Evolutionary conservation across 2,797 vertebrate species (phyloP), one percentile per base, ranked within the genome.

Genomic region (Typhlichthys subterraneus): DNA sequence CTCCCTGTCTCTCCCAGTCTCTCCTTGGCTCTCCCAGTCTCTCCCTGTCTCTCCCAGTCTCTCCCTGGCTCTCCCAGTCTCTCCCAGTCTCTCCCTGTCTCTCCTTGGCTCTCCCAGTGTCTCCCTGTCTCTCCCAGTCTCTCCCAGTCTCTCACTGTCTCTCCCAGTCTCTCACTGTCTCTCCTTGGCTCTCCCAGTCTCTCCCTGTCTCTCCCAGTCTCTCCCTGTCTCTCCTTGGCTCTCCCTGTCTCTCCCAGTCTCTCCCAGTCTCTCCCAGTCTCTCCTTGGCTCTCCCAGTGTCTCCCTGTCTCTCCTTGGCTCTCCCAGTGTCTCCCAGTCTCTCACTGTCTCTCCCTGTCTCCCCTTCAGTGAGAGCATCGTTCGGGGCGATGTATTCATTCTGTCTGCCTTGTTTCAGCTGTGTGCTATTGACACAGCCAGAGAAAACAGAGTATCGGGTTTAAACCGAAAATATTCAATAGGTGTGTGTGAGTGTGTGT

Each of bases 371-470:
- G 3, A 6, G 42, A 46, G 19, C 64, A 53, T 70, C 70, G 54
- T 64, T 2, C 62, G 1, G 33, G 56, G 63, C 59, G 52, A 38
- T 68, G 63, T 12, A 46, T 51, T 66, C 23, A 72, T 45, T 61
- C 38, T 0, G 53, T 61, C 57, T 5, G 59, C 70, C 56, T 75
- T 69, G 73, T 73, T 81, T 63, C 2, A 66, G 50, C 29, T 57
- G 49, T 5, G 12, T 74, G 51, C 47, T 52, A 59, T 53, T 29
- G 29, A 29, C 48, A 63, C 66, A 71, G 63, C 57, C 33, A 19
- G 57, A 73, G 48, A 69, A 59, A 67, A 61, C 0, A 9, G 73
- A 64, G 83, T 80, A 71, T 79, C 77, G 12, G 69, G 74, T 81
- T 75, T 50, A 66, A 67, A 54, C 70, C 53, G 10, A 57, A 0